Percentiles rank a stretch among this genome's conserved stretches.
phyloP scores from a whole-genome alignment of 1,140 invertebrate genomes.

The Drosophila takahashii region DNA sequence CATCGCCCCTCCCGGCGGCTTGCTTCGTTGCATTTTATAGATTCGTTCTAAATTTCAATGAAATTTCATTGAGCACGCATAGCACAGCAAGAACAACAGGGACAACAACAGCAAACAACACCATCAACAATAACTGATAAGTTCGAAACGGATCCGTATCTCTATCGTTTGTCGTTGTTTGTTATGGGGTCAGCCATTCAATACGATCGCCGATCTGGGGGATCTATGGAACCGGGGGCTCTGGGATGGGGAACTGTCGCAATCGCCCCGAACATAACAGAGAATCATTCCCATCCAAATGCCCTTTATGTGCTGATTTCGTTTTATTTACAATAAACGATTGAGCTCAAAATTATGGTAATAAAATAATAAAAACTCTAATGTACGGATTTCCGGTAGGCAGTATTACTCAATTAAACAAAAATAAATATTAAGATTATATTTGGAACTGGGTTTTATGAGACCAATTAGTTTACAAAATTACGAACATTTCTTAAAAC shows the following conservation, averaged over 20 bases:
- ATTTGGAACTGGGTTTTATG: too few species aligned
- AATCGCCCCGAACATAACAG: slow-evolving; percentile 58
- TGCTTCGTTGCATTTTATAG: slow-evolving; percentile 80
- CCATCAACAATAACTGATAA: slow-evolving; percentile 59
- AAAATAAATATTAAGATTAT: neutral
- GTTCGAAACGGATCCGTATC: slow-evolving; percentile 68
- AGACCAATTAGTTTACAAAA: too few species aligned
- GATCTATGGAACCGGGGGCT: neutral
- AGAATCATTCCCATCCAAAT: neutral
- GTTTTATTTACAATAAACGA: slow-evolving; percentile 18
- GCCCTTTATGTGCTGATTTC: slow-evolving; percentile 10
- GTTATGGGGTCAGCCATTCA: slow-evolving; percentile 71
- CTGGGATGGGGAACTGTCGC: slow-evolving; percentile 44
- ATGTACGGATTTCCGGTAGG: slow-evolving; percentile 36
- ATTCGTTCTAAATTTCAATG: slow-evolving; percentile 82
- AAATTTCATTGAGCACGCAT: slow-evolving; percentile 77
- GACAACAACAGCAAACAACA: slow-evolving; percentile 25
- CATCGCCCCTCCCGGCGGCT: slow-evolving; percentile 20
- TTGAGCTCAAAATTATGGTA: slow-evolving; percentile 26
- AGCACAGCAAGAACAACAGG: slow-evolving; percentile 14
- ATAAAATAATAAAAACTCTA: slow-evolving; percentile 38
- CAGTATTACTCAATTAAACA: neutral
- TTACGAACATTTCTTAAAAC: too few species aligned
- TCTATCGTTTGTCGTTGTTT: slow-evolving; percentile 53
- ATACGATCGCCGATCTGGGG: slow-evolving; percentile 32